Percentiles rank a stretch among this genome's conserved stretches.
Evolutionary conservation across 2,113 vertebrate genomes (phyloP).

Genomic region (Coptodon rendalli): DNA sequence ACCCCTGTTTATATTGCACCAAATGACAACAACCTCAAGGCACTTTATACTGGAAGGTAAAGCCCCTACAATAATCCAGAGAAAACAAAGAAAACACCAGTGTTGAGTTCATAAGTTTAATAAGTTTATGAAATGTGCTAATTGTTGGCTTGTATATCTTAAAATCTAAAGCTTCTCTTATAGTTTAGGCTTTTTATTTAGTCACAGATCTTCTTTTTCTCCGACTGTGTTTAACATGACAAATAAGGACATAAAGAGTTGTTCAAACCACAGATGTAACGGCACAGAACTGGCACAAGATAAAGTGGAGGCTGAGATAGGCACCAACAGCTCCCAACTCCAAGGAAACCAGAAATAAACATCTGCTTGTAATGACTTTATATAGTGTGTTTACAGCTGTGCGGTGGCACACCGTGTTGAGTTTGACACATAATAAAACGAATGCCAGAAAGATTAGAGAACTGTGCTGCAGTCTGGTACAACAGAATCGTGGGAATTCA

Average conservation of each 20-base stretch:
- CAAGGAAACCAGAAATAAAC: conserved; percentile 29
- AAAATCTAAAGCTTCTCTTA: neutral
- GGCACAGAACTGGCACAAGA: neutral
- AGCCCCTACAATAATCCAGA: neutral
- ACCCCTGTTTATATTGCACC: neutral
- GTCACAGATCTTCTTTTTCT: neutral
- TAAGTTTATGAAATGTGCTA: neutral
- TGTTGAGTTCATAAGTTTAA: neutral
- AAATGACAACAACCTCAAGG: neutral
- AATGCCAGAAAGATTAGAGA: conserved; percentile 17
- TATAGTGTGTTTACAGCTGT: neutral
- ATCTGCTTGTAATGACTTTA: neutral
- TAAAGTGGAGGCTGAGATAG: neutral
- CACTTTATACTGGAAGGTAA: neutral
- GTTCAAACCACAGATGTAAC: neutral
- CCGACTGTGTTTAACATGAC: neutral
- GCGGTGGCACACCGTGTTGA: neutral
- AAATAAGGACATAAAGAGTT: neutral
- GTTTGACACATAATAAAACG: neutral
- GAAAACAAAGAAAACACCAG: neutral
- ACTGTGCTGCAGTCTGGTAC: neutral
- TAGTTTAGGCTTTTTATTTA: neutral
- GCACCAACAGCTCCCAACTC: neutral
- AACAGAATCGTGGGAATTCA: neutral
- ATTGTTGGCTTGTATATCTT: neutral